Conservation (phyloP, 2,888 invertebrate genomes). For the Dynastes hyllus region DNA sequence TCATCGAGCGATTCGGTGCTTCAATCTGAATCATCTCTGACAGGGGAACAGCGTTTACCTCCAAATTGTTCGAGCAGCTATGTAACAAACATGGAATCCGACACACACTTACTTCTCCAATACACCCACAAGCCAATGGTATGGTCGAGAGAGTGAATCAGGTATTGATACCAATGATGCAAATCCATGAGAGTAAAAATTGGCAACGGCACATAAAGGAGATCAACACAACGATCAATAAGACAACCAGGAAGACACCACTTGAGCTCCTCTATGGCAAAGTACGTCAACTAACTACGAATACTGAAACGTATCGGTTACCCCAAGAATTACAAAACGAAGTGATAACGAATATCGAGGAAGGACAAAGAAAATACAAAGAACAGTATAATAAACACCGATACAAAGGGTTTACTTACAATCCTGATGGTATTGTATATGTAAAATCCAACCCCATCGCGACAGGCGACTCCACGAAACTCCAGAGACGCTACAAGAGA, state of each 20-base stretch:
- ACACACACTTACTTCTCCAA: neutral
- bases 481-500: too few species aligned
- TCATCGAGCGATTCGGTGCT: too few species aligned
- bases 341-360: too few species aligned
- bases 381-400: too few species aligned
- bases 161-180: neutral
- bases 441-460: too few species aligned
- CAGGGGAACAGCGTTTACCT: neutral
- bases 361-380: too few species aligned
- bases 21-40: neutral
- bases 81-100: neutral
- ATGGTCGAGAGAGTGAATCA: neutral
- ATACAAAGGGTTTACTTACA: too few species aligned
- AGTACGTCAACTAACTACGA: too few species aligned
- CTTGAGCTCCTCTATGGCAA: neutral
- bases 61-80: neutral
- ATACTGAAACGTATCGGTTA: too few species aligned
- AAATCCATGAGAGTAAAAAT: neutral
- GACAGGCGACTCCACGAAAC: too few species aligned
- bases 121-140: neutral
- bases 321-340: too few species aligned
- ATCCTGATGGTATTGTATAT: too few species aligned
- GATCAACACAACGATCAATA: neutral
- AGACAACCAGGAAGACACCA: neutral
- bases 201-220: neutral